Conservation (phyloP, 2,113 vertebrate genomes). For the Actenoides hombroni region DNA sequence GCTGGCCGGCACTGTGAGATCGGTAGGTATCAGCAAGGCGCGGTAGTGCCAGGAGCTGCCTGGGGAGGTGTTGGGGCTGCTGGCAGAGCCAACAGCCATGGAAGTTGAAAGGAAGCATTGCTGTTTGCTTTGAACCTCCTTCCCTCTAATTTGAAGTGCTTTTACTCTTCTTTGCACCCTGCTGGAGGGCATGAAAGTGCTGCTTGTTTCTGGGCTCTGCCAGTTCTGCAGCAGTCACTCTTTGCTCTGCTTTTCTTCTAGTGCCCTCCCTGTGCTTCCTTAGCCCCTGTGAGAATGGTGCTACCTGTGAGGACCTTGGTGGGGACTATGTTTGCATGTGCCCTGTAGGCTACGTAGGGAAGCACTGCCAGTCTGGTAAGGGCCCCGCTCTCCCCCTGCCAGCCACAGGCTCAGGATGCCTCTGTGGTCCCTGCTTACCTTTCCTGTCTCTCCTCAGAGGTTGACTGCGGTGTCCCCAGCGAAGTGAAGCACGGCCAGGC, state of each 20-base stretch:
- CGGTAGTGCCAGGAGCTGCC: rapidly evolving
- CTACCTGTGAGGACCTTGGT: constrained; percentile 68
- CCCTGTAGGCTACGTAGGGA: constrained; percentile 67
- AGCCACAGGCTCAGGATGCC: rapidly evolving
- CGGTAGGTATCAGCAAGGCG: constrained; percentile 53
- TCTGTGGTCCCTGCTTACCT: neutral
- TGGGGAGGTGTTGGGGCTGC: neutral
- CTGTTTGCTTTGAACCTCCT: neutral
- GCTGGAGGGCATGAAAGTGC: neutral
- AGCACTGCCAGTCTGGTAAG: constrained; percentile 77
- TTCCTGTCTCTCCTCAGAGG: constrained; percentile 64
- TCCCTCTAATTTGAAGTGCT: neutral
- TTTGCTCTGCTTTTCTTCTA: neutral
- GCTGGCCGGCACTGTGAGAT: constrained; percentile 89
- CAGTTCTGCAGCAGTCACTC: neutral
- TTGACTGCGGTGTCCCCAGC: constrained; percentile 83
- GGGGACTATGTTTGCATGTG: constrained; percentile 71
- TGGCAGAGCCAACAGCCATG: rapidly evolving
- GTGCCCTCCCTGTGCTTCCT: constrained; percentile 72
- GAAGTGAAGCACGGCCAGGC: constrained; percentile 84
- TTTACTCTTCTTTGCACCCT: neutral
- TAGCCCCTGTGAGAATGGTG: constrained; percentile 75
- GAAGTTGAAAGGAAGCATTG: rapidly evolving
- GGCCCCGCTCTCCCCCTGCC: rapidly evolving
- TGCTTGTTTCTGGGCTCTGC: neutral